phyloP scores from a whole-genome alignment of 2,888 invertebrate genomes.

The Drosophila anomalipes region DNA sequence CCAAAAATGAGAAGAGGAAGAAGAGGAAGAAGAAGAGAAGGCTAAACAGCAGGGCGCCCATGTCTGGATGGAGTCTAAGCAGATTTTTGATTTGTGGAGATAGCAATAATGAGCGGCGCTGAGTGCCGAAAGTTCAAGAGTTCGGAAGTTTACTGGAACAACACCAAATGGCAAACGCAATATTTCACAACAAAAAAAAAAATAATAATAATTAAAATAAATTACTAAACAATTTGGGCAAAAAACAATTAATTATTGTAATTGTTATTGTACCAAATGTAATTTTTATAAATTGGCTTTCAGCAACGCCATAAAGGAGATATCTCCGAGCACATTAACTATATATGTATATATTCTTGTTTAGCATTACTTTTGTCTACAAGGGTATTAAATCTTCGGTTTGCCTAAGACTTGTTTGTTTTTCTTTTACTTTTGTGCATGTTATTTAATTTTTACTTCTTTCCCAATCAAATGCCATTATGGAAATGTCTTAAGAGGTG shows the following conservation, averaged over 20 bases:
- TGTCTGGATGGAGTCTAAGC: slow-evolving; percentile 34
- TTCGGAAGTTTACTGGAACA: slow-evolving; percentile 58
- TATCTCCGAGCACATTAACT: too few relatives aligned
- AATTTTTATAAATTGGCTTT: background rate
- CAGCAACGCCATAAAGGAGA: background rate
- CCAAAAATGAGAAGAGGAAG: slow-evolving; percentile 1
- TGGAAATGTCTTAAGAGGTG: background rate
- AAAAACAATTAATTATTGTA: background rate
- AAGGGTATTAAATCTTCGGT: background rate
- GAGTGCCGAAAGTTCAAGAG: slow-evolving; percentile 45
- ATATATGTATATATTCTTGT: background rate
- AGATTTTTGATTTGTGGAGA: slow-evolving; percentile 42
- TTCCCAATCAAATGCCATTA: background rate
- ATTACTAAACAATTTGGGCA: background rate
- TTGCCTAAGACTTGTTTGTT: background rate
- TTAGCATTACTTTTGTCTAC: background rate
- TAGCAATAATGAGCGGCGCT: slow-evolving; percentile 8
- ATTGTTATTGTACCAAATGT: background rate
- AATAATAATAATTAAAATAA: background rate
- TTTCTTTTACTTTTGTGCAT: background rate
- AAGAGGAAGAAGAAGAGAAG: background rate
- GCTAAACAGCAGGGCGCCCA: slow-evolving; percentile 47
- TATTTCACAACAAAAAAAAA: background rate
- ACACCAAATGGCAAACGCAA: slow-evolving; percentile 22
- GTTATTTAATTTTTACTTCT: background rate